Percentiles rank a stretch among this genome's conserved stretches.
Conservation (phyloP, 1,140 invertebrate genomes). For the Hyphantria cunea region DNA sequence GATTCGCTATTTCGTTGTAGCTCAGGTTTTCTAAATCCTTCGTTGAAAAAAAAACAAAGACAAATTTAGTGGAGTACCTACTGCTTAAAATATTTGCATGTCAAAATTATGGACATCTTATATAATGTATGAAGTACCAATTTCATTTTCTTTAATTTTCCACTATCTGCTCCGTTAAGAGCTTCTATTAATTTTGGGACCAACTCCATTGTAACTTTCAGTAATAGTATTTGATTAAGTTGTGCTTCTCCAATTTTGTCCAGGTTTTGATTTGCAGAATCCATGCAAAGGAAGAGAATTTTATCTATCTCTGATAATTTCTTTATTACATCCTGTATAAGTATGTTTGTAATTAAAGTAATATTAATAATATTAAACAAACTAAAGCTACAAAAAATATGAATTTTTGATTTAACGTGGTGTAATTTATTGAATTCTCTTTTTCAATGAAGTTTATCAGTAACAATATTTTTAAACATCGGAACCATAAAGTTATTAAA, state of each 20-base stretch:
- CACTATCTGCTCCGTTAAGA: slow-evolving; percentile 82
- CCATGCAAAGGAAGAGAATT: slow-evolving; percentile 80
- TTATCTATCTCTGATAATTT: slow-evolving; percentile 80
- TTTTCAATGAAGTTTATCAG: too few relatives aligned
- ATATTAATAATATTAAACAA: too few relatives aligned
- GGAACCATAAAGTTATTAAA: too few relatives aligned
- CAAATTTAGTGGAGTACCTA: too few relatives aligned
- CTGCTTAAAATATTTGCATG: too few relatives aligned
- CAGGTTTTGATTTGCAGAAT: slow-evolving; percentile 82
- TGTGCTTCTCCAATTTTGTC: slow-evolving; percentile 86
- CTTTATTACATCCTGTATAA: slow-evolving; percentile 67
- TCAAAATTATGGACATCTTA: too few relatives aligned
- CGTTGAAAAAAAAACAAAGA: not conserved
- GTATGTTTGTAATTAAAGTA: too few relatives aligned
- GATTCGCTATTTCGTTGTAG: slow-evolving; percentile 83
- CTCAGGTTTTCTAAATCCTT: slow-evolving; percentile 74
- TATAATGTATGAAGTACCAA: slow-evolving; percentile 72
- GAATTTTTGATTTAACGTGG: too few relatives aligned
- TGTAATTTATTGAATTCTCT: too few relatives aligned
- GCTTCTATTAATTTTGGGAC: slow-evolving; percentile 86
- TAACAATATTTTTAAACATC: too few relatives aligned
- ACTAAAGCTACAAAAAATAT: too few relatives aligned
- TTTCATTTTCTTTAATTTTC: slow-evolving; percentile 84
- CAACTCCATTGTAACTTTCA: slow-evolving; percentile 90
- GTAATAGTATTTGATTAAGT: slow-evolving; percentile 89